Conservation (phyloP, 1,140 invertebrate species). For the Cyphomyrmex costatus region DNA sequence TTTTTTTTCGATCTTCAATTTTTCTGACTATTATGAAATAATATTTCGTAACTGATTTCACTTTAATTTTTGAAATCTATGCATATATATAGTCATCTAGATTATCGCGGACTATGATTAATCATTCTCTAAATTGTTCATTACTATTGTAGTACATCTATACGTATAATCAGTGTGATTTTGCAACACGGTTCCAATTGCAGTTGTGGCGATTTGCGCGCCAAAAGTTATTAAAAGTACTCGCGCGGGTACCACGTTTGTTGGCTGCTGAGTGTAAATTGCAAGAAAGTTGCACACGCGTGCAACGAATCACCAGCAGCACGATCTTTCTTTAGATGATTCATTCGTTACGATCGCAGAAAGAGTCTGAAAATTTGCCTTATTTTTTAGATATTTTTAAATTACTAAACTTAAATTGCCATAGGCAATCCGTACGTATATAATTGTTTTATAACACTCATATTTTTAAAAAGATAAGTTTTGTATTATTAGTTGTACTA, state of each 20-base stretch:
- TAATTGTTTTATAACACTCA: background rate
- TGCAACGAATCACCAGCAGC: background rate
- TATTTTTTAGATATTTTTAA: background rate
- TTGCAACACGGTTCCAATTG: background rate
- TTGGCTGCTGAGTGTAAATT: background rate
- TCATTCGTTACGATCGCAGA: background rate
- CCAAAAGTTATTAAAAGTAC: conserved; percentile 37
- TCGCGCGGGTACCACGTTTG: background rate
- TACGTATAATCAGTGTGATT: background rate
- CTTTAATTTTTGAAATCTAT: background rate
- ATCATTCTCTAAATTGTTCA: background rate
- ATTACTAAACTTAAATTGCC: background rate
- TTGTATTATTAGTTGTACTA: background rate
- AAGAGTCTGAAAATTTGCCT: background rate
- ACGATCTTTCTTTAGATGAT: background rate
- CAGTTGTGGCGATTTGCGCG: background rate
- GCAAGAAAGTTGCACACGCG: conserved; percentile 8
- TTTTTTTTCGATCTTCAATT: background rate
- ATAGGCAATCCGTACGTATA: background rate
- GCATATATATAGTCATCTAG: background rate
- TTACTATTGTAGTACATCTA: background rate
- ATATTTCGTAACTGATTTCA: background rate
- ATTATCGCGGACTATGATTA: background rate
- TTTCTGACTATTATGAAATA: background rate
- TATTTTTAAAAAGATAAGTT: background rate